phyloP scores from a whole-genome alignment of 2,113 vertebrate species.

The Macaca fascicularis region DNA sequence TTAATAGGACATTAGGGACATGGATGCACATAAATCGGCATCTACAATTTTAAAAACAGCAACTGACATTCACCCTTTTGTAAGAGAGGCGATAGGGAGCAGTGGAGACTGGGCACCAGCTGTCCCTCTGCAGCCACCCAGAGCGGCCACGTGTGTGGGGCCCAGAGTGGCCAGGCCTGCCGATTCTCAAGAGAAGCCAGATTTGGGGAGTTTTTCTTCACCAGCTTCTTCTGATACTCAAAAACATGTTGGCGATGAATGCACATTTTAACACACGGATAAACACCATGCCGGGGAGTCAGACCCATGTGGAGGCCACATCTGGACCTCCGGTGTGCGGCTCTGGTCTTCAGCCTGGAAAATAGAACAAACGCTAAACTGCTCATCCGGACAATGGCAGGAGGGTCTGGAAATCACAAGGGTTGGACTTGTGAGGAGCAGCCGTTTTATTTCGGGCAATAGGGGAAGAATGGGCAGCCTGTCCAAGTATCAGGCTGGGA shows the following conservation, averaged over 20 bases:
- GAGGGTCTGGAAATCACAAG: conserved; percentile 45
- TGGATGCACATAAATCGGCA: not conserved
- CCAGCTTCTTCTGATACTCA: not conserved
- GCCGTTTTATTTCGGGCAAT: not conserved
- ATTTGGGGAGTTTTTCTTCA: not conserved
- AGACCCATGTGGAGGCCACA: conserved; percentile 14
- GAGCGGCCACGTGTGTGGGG: accelerated
- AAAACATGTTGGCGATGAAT: not conserved
- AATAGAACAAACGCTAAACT: conserved; percentile 44
- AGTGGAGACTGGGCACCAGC: not conserved
- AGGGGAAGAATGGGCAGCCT: not conserved
- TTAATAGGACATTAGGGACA: not conserved
- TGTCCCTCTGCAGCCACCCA: accelerated
- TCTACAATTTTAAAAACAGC: not conserved
- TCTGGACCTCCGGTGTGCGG: conserved; percentile 10
- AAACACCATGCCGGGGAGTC: not conserved
- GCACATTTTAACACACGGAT: not conserved
- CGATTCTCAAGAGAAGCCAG: not conserved
- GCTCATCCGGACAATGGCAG: conserved; percentile 30
- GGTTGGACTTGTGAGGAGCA: conserved; percentile 50
- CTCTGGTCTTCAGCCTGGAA: conserved; percentile 57
- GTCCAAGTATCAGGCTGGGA: not conserved
- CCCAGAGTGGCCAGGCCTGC: not conserved
- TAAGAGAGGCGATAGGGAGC: not conserved
- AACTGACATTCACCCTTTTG: not conserved